Base-by-base conservation (phyloP, 2,113 vertebrate species). In the Xiphias gladius region DNA sequence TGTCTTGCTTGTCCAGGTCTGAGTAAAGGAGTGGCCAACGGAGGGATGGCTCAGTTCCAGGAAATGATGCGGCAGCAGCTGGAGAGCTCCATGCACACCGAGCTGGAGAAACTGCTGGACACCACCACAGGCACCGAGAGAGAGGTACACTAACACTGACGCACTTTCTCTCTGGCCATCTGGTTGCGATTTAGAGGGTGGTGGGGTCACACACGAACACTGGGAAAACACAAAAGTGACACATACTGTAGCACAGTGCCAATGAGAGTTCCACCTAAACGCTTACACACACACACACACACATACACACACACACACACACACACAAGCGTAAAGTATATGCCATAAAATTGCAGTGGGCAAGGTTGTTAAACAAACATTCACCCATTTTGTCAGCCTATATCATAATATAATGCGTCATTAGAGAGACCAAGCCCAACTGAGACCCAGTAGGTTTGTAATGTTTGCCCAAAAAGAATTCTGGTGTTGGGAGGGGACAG, bases 51-150 rank as follows among this genome's bases (percentile, higher is more conserved):
- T 88, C 96, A 97, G 92, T 99, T 99, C 91, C 96, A 99, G 96
- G 97, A 98, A 96, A 97, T 96, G 90, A 98, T 98, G 95, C 96
- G 97, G 73, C 97, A 98, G 91, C 96, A 99, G 94, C 94, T 99
- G 94, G 98, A 99, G 93, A 96, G 94, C 91, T 97, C 97, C 57
- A 98, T 99, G 96, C 96, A 97, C 90, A 67, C 90, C 0, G 98
- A 99, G 88, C 95, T 99, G 70, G 96, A 98, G 88, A 97, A 97
- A 85, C 97, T 99, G 86, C 95, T 97, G 71, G 90, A 90, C 0
- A 97, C 96, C 0, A 94, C 95, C 24, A 89, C 95, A 24, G 95
- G 95, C 61, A 87, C 94, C 57, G 96, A 98, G 58, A 83, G 92
- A 90, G 96, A 97, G 96, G 98, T 99, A 85, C 13, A 10, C 55